Conservation (phyloP, 2,797 vertebrate species). For the Enteromius paludinosus region DNA sequence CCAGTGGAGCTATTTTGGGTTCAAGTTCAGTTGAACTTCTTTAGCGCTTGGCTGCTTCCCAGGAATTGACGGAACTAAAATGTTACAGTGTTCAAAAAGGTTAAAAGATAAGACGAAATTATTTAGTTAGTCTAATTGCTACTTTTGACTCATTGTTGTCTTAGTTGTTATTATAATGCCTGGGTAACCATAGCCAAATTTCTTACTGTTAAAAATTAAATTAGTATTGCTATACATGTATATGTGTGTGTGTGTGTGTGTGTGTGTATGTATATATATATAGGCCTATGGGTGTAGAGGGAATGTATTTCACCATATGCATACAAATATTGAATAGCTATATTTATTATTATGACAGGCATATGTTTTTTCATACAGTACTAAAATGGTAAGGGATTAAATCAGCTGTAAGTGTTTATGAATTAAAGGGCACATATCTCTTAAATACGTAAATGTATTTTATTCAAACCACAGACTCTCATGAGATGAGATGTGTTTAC, state of each 20-base stretch:
- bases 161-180: not conserved
- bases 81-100: not conserved
- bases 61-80: no score
- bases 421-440: not conserved
- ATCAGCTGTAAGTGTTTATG: not conserved
- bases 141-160: not conserved
- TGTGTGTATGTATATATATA: no score
- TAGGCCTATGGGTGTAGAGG: not conserved
- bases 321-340: not conserved
- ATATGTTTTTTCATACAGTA: not conserved
- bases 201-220: not conserved
- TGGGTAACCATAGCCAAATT: not conserved
- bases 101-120: not conserved
- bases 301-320: not conserved
- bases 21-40: not conserved
- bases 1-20: slow-evolving; percentile 10
- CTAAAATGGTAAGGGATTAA: not conserved
- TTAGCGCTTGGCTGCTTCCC: not conserved
- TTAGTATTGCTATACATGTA: not conserved
- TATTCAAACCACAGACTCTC: not conserved
- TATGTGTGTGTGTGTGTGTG: no score
- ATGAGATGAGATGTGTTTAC: not conserved
- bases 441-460: not conserved
- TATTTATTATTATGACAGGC: not conserved
- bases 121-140: not conserved